Evolutionary conservation across 23 tunicate species (phyloP).

Genomic region (Ascidia mentula): DNA sequence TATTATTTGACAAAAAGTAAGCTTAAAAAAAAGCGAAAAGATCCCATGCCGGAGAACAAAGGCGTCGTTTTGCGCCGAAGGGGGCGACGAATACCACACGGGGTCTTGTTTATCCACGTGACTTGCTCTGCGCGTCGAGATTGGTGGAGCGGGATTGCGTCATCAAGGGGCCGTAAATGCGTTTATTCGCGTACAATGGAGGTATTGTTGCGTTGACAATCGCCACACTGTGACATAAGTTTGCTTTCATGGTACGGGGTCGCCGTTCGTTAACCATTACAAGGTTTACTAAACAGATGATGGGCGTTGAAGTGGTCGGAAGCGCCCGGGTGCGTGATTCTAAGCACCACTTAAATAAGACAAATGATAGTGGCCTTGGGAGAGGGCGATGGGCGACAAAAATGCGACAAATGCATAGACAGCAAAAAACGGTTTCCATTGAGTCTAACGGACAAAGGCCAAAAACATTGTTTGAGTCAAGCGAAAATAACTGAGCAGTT

Average conservation of each 20-base stretch:
- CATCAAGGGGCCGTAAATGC: not conserved
- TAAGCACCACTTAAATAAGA: too few species aligned
- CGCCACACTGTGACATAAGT: not conserved
- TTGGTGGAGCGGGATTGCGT: not conserved
- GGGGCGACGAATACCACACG: not conserved
- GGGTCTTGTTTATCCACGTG: conserved; percentile 5
- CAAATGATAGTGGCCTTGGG: too few species aligned
- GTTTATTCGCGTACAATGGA: not conserved
- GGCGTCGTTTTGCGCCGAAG: conserved; percentile 4
- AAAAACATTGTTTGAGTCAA: too few species aligned
- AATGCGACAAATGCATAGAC: too few species aligned
- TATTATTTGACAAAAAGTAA: too few species aligned
- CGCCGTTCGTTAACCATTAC: not conserved
- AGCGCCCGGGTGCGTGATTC: too few species aligned
- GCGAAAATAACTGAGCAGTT: too few species aligned
- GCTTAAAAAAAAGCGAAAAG: not conserved
- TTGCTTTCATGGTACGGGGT: too few species aligned
- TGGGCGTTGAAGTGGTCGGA: not conserved
- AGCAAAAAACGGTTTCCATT: too few species aligned
- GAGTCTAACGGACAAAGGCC: too few species aligned
- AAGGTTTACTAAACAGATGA: not conserved
- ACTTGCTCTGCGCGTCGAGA: not conserved
- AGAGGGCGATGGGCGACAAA: too few species aligned
- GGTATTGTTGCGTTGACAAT: not conserved
- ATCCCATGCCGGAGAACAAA: not conserved